Evolutionary conservation across 2,888 invertebrate species (phyloP).

Genomic region (Tineola bisselliella): DNA sequence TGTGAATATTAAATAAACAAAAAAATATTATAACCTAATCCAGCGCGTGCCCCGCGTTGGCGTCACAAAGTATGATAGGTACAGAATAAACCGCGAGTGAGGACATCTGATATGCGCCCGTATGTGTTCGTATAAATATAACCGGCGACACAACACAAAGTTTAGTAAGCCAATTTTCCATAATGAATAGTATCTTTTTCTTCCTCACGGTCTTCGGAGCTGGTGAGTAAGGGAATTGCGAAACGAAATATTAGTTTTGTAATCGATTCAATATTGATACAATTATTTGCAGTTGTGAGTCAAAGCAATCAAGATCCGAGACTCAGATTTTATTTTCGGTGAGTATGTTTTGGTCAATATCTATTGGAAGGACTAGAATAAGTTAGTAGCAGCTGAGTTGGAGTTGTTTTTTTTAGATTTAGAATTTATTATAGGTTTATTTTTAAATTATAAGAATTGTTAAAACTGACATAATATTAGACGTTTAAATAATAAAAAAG

Average conservation of each 20-base stretch:
- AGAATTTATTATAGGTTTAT: too few relatives aligned
- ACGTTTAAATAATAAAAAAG: too few relatives aligned
- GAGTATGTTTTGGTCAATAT: too few relatives aligned
- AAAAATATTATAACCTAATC: background rate
- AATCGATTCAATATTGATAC: background rate
- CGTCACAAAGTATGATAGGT: background rate
- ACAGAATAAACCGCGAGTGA: background rate
- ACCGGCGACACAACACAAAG: background rate
- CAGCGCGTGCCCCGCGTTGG: background rate
- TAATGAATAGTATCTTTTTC: background rate
- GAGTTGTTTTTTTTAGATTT: too few relatives aligned
- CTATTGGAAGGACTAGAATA: too few relatives aligned
- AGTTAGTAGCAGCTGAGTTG: too few relatives aligned
- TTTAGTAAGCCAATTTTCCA: background rate
- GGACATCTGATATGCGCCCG: constrained; percentile 10
- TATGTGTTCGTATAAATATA: constrained; percentile 10
- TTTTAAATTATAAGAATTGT: too few relatives aligned
- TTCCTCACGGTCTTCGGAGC: background rate
- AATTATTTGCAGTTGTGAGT: constrained; percentile 1
- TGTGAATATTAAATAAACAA: background rate
- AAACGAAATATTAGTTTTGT: background rate
- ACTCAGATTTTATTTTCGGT: constrained; percentile 7
- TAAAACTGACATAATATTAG: too few relatives aligned
- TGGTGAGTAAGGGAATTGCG: background rate
- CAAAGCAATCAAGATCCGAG: background rate